phyloP scores from a whole-genome alignment of 1,140 invertebrate species.

The Radopholus similis region DNA sequence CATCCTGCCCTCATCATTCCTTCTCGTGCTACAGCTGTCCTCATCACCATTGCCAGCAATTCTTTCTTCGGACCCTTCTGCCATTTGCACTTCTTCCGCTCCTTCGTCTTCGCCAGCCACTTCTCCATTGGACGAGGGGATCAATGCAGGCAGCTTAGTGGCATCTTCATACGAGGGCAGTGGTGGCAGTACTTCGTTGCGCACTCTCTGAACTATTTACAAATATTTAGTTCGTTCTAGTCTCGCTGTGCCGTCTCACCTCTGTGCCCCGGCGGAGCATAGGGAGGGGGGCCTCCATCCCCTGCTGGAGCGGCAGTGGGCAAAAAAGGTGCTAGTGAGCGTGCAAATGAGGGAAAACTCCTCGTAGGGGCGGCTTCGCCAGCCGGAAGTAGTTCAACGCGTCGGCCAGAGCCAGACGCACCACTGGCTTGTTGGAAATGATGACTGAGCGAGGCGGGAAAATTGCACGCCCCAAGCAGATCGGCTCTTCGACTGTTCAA shows the following conservation, averaged over 20 bases:
- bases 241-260: conserved; percentile 13
- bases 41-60: too few relatives aligned
- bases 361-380: not conserved
- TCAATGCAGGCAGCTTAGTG: conserved; percentile 50
- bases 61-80: not conserved
- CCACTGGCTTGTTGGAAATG: not conserved
- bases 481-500: conserved; percentile 41
- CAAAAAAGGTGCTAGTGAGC: conserved; percentile 4
- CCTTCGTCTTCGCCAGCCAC: not conserved
- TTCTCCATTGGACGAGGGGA: too few relatives aligned
- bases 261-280: conserved; percentile 32
- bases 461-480: conserved; percentile 43
- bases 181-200: conserved; percentile 51
- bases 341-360: not conserved
- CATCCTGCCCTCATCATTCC: not conserved
- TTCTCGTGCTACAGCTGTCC: not conserved
- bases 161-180: conserved; percentile 57
- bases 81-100: not conserved
- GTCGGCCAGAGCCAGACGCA: conserved; percentile 30
- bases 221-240: conserved; percentile 8
- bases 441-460: conserved; percentile 16
- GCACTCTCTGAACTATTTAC: conserved; percentile 16
- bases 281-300: conserved; percentile 53
- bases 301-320: not conserved
- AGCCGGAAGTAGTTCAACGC: conserved; percentile 35